These are phyloP conservation scores for Sarcophaga caerulescens DNA, from an alignment of 2,888 invertebrate species.

Conservation along the genomic window DNA sequence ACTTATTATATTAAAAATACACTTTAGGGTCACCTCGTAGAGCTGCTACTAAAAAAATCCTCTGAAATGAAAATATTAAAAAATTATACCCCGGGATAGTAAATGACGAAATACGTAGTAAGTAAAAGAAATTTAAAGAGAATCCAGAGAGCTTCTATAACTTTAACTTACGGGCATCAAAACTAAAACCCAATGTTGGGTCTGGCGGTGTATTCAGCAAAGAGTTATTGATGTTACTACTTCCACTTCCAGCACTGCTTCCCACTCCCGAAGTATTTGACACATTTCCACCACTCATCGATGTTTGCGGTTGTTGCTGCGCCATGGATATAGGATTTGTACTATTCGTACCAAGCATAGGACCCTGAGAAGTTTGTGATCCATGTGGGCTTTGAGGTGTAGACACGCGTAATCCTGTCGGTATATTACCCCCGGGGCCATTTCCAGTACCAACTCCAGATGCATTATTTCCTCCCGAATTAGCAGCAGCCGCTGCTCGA, in stretches of 20 bases:
- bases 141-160: neutral
- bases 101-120: too few species aligned
- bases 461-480: constrained; percentile 74
- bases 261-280: constrained; percentile 34
- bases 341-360: constrained; percentile 77
- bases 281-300: constrained; percentile 46
- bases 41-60: constrained; percentile 89
- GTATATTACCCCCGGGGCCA: constrained; percentile 58
- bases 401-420: constrained; percentile 71
- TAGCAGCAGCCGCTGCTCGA: constrained; percentile 82
- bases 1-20: constrained; percentile 68
- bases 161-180: constrained; percentile 79
- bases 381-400: constrained; percentile 80
- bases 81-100: too few species aligned
- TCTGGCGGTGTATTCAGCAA: constrained; percentile 80
- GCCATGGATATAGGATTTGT: constrained; percentile 76
- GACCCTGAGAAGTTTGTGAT: constrained; percentile 75
- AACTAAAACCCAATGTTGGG: constrained; percentile 79
- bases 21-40: constrained; percentile 87
- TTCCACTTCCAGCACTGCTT: constrained; percentile 43
- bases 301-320: constrained; percentile 68
- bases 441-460: constrained; percentile 68
- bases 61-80: constrained; percentile 78
- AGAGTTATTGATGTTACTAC: constrained; percentile 72
- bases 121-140: too few species aligned